Evolutionary conservation across 1,140 invertebrate species (phyloP).

Genomic region (Aphelenchoides fujianensis): DNA sequence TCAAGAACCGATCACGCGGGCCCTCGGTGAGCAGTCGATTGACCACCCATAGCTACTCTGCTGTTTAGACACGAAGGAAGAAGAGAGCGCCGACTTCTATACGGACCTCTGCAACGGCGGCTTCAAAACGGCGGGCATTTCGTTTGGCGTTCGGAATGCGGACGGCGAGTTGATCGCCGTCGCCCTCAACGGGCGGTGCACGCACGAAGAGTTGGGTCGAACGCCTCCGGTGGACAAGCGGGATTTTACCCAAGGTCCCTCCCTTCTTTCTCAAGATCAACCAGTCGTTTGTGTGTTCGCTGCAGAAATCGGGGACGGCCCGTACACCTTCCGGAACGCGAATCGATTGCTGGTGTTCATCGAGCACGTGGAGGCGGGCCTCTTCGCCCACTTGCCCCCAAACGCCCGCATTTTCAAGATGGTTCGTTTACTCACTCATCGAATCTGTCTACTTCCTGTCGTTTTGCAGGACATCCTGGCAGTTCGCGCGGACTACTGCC

Average conservation of each 20-base stretch:
- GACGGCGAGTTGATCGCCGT: constrained; percentile 5
- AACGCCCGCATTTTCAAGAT: constrained; percentile 11
- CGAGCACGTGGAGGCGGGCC: constrained; percentile 11
- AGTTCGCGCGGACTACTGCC: background rate
- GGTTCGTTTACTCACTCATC: background rate
- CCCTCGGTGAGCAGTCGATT: constrained; percentile 7
- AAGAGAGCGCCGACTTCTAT: constrained; percentile 16
- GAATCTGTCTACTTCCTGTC: background rate
- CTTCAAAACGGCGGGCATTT: constrained; percentile 1
- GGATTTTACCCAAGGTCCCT: constrained; percentile 21
- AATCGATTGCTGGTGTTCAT: constrained; percentile 20
- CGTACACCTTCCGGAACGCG: constrained; percentile 2
- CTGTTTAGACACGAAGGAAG: constrained; percentile 16
- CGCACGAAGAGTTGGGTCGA: background rate
- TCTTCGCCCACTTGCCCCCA: background rate
- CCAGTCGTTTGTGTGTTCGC: background rate
- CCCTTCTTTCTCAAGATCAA: background rate
- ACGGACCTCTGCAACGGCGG: constrained; percentile 12
- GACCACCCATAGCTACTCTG: background rate
- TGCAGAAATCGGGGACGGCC: constrained; percentile 12
- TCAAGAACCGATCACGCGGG: constrained; percentile 20
- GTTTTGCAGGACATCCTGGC: background rate
- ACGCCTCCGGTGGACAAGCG: background rate
- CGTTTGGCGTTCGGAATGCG: background rate
- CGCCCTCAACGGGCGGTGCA: constrained; percentile 1